Conservation (phyloP, 2,888 invertebrate species). For the Nephrotoma appendiculata region DNA sequence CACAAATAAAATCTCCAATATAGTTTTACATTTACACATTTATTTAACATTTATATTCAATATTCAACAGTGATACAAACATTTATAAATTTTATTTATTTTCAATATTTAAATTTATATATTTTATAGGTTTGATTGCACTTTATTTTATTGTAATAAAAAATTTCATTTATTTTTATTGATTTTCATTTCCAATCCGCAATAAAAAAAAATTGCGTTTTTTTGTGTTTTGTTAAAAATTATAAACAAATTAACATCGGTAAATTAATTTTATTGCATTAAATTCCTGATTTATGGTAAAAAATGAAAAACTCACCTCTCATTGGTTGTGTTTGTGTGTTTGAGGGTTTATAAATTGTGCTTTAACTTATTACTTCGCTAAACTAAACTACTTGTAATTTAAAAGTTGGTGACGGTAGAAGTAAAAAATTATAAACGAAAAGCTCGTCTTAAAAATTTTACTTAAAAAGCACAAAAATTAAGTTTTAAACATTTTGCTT, state of each 20-base stretch:
- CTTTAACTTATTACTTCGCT: too few species aligned
- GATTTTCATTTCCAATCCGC: background rate
- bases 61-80: slow-evolving; percentile 6
- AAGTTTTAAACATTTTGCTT: background rate
- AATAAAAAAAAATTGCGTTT: background rate
- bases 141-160: background rate
- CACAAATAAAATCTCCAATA: background rate
- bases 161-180: background rate
- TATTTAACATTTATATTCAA: slow-evolving; percentile 5
- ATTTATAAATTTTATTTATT: slow-evolving; percentile 2
- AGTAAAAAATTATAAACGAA: too few species aligned
- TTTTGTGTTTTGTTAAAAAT: background rate
- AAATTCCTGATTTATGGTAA: too few species aligned
- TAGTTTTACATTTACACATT: slow-evolving; percentile 4
- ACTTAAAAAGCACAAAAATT: background rate
- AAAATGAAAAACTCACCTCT: too few species aligned
- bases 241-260: too few species aligned
- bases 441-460: background rate
- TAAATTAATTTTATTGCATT: too few species aligned
- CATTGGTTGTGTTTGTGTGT: too few species aligned
- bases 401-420: too few species aligned
- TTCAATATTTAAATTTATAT: background rate
- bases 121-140: background rate
- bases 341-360: too few species aligned
- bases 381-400: too few species aligned